phyloP scores from a whole-genome alignment of 2,113 vertebrate species.

The Octodon degus region DNA sequence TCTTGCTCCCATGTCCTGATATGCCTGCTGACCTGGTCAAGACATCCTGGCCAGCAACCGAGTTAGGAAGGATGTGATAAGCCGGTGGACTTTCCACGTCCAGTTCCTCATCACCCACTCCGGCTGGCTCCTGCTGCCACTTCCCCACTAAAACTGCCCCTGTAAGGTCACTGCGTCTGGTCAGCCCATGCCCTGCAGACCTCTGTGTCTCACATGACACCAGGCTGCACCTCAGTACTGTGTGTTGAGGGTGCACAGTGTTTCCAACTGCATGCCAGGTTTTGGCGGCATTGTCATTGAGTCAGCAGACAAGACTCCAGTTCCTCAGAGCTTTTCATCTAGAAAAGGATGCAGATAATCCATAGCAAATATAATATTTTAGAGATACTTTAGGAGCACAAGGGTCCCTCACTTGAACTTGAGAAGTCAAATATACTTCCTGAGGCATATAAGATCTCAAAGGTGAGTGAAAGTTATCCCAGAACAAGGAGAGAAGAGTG shows the following conservation, averaged over 20 bases:
- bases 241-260: background rate
- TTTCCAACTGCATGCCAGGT: background rate
- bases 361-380: background rate
- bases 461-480: background rate
- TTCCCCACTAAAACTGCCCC: background rate
- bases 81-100: background rate
- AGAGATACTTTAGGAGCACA: background rate
- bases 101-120: background rate
- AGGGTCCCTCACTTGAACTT: background rate
- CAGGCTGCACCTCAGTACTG: background rate
- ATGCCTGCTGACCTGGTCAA: background rate
- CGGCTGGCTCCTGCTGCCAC: background rate
- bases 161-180: background rate
- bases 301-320: background rate
- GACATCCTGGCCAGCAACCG: background rate
- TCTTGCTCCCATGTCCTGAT: background rate
- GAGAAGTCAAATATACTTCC: conserved; percentile 1
- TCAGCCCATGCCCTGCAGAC: background rate
- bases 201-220: background rate
- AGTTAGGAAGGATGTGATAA: background rate
- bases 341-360: background rate
- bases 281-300: background rate
- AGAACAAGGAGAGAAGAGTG: background rate
- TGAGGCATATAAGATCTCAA: background rate
- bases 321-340: background rate